Conservation (phyloP, 2,797 vertebrate species). For the Chaetodon trifasciatus region DNA sequence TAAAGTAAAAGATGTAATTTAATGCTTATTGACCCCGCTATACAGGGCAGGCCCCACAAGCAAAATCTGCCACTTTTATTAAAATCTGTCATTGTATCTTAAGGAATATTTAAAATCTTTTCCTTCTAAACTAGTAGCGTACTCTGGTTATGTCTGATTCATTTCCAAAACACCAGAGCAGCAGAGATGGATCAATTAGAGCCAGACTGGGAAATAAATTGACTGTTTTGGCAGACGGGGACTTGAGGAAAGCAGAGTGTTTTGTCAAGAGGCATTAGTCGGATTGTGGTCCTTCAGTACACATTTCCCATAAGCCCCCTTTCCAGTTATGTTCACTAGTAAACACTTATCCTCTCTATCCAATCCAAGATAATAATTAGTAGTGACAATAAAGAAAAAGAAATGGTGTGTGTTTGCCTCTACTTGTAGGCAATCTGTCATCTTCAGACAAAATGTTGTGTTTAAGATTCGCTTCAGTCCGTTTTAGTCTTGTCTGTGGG, state of each 20-base stretch:
- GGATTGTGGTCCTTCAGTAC: constrained; percentile 43
- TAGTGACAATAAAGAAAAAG: background rate
- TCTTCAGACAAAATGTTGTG: constrained; percentile 21
- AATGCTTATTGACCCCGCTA: constrained; percentile 60
- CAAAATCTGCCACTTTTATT: constrained; percentile 37
- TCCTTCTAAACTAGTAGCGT: constrained; percentile 26
- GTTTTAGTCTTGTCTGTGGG: constrained; percentile 24
- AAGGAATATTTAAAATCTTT: constrained; percentile 23
- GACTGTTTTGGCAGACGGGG: constrained; percentile 47
- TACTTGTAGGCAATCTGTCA: constrained; percentile 9
- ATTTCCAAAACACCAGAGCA: constrained; percentile 15
- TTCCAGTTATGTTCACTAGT: constrained; percentile 24
- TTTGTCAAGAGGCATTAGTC: constrained; percentile 63
- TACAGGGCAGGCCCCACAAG: constrained; percentile 33
- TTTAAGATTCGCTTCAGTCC: constrained; percentile 34
- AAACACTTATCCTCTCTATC: constrained; percentile 30
- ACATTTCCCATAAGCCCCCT: constrained; percentile 51
- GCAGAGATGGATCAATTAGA: constrained; percentile 49
- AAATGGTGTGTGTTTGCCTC: constrained; percentile 8
- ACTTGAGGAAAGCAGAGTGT: constrained; percentile 44
- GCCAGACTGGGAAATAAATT: constrained; percentile 33
- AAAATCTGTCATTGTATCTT: constrained; percentile 22
- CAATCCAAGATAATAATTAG: constrained; percentile 32
- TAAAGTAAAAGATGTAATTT: constrained; percentile 63
- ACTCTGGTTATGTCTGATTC: background rate